A percentile compares a stretch with the other conserved stretches of the same genome.
These are phyloP conservation scores for Plemyria rubiginata DNA, from an alignment of 2,888 invertebrate genomes.

Conservation along the genomic window DNA sequence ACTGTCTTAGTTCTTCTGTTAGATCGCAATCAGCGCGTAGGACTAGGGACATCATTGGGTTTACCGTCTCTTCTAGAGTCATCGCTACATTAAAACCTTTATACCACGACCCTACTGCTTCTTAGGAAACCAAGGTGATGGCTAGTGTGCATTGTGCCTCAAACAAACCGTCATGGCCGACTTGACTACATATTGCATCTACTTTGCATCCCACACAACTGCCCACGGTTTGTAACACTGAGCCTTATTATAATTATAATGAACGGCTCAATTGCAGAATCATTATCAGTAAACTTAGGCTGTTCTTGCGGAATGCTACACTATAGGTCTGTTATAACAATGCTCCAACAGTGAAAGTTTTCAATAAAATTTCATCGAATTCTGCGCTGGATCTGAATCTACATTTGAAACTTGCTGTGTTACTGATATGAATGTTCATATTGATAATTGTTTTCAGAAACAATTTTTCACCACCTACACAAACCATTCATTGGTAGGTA, in stretches of 20 bases:
- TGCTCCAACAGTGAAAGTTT: no score
- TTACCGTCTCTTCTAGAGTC: background rate
- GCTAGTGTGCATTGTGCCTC: slow-evolving; percentile 8
- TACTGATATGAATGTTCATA: no score
- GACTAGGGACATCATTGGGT: background rate
- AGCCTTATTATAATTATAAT: slow-evolving; percentile 2
- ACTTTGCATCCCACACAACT: slow-evolving; percentile 31
- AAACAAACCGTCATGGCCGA: slow-evolving; percentile 5
- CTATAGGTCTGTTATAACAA: no score
- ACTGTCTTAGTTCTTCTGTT: no score
- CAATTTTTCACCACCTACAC: no score
- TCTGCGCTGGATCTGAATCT: no score
- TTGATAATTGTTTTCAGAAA: no score
- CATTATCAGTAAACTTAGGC: background rate
- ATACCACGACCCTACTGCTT: background rate
- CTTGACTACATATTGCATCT: background rate
- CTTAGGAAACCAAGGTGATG: background rate
- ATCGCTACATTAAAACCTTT: background rate
- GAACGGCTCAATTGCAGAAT: background rate
- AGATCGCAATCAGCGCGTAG: no score
- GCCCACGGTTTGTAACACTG: slow-evolving; percentile 35
- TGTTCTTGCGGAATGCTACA: no score
- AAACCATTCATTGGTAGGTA: no score
- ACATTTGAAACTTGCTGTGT: no score
- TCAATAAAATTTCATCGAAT: no score